Evolutionary conservation across 2,113 vertebrate species (phyloP).

Genomic region (Hippocampus mohnikei): DNA sequence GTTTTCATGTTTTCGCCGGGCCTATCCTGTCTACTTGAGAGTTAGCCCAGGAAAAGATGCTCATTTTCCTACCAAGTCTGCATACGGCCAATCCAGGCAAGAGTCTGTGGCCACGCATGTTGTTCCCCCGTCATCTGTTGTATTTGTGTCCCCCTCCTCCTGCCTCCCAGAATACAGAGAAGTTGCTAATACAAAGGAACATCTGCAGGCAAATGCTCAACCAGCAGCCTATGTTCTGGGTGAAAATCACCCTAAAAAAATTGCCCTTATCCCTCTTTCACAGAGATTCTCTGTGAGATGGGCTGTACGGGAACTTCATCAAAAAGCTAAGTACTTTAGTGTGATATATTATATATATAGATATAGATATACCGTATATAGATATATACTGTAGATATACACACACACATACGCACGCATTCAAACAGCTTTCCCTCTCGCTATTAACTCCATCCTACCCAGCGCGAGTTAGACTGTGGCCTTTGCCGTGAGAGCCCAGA

Average conservation of each 20-base stretch:
- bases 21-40: slow-evolving; percentile 20
- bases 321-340: too few relatives aligned
- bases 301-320: too few relatives aligned
- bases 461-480: slow-evolving; percentile 20
- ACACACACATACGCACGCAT: too few relatives aligned
- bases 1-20: slow-evolving; percentile 18
- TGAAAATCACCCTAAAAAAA: not conserved
- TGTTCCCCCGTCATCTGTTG: too few relatives aligned
- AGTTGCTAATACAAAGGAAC: not conserved
- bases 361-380: too few relatives aligned
- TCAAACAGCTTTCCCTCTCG: not conserved
- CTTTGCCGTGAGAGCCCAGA: slow-evolving; percentile 17
- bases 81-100: too few relatives aligned
- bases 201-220: not conserved
- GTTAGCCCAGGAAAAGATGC: slow-evolving; percentile 26
- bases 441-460: not conserved
- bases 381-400: too few relatives aligned
- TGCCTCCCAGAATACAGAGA: not conserved
- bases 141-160: not conserved
- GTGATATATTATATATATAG: too few relatives aligned
- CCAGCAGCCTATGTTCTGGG: not conserved
- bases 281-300: too few relatives aligned
- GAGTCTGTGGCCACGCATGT: too few relatives aligned
- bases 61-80: slow-evolving; percentile 24
- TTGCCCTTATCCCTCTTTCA: not conserved